Conservation (phyloP, 2,888 invertebrate species). For the Biston stratarius region DNA sequence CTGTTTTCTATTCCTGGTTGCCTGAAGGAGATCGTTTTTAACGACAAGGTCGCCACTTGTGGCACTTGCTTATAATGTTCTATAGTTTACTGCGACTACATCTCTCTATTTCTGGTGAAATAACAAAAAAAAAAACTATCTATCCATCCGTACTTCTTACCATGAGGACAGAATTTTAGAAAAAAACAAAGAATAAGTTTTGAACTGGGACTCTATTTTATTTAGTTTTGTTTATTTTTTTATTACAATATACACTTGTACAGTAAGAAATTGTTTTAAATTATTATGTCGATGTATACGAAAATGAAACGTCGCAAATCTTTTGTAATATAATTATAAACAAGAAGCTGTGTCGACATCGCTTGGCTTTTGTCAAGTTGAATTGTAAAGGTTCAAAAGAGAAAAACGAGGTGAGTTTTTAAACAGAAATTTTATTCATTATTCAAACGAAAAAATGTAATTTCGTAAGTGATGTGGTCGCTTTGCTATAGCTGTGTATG, state of each 20-base stretch:
- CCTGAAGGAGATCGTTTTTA: too few relatives aligned
- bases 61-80: background rate
- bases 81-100: background rate
- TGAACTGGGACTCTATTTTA: too few relatives aligned
- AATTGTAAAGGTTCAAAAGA: slow-evolving; percentile 6
- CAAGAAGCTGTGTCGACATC: slow-evolving; percentile 1
- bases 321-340: slow-evolving; percentile 15
- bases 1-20: too few relatives aligned
- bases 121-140: too few relatives aligned
- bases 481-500: slow-evolving; percentile 15
- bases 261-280: background rate
- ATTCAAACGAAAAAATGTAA: slow-evolving; percentile 45
- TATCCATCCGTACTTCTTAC: too few relatives aligned
- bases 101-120: too few relatives aligned
- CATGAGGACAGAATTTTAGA: too few relatives aligned
- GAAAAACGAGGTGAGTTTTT: slow-evolving; percentile 12
- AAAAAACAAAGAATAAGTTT: too few relatives aligned
- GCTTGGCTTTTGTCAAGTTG: slow-evolving; percentile 13
- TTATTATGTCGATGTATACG: background rate
- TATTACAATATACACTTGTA: background rate
- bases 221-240: too few relatives aligned
- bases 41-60: background rate
- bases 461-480: slow-evolving; percentile 38
- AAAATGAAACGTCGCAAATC: slow-evolving; percentile 3
- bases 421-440: slow-evolving; percentile 37